phyloP scores from a whole-genome alignment of 1,140 invertebrate genomes.

The Zaprionus camerounensis region DNA sequence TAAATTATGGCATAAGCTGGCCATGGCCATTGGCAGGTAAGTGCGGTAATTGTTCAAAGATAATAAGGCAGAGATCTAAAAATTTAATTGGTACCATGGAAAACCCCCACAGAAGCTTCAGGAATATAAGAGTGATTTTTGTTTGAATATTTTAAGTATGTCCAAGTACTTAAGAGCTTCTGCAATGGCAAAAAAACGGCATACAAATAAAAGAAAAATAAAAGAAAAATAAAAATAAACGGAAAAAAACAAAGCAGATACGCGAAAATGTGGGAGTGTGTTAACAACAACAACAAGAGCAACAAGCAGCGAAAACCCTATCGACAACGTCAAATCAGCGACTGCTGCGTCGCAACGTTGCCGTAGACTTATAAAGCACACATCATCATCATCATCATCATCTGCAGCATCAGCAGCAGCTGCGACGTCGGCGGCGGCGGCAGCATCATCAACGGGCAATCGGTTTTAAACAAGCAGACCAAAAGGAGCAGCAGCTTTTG shows the following conservation, averaged over 20 bases:
- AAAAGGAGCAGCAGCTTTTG: constrained; percentile 32
- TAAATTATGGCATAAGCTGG: constrained; percentile 14
- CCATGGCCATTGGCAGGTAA: constrained; percentile 36
- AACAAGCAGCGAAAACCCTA: constrained; percentile 57
- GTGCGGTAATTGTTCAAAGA: constrained; percentile 33
- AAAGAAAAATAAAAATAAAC: constrained; percentile 8
- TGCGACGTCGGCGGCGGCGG: not conserved
- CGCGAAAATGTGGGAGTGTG: constrained; percentile 74
- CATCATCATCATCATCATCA: constrained; percentile 71
- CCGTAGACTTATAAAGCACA: constrained; percentile 76
- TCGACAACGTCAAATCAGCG: constrained; percentile 69
- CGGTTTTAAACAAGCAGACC: constrained; percentile 47
- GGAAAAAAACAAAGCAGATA: constrained; percentile 22
- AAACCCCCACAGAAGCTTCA: not conserved
- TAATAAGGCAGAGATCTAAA: constrained; percentile 11
- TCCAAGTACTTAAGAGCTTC: constrained; percentile 16
- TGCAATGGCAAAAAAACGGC: not conserved
- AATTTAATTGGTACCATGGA: not conserved
- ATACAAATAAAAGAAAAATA: constrained; percentile 5
- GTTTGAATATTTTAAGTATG: constrained; percentile 12
- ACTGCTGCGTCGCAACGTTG: constrained; percentile 58
- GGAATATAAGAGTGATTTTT: not conserved
- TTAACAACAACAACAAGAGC: constrained; percentile 73
- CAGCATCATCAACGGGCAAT: constrained; percentile 54
- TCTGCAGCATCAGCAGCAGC: constrained; percentile 29